phyloP scores from a whole-genome alignment of 1,140 invertebrate species.

The Tetramorium simillimum region DNA sequence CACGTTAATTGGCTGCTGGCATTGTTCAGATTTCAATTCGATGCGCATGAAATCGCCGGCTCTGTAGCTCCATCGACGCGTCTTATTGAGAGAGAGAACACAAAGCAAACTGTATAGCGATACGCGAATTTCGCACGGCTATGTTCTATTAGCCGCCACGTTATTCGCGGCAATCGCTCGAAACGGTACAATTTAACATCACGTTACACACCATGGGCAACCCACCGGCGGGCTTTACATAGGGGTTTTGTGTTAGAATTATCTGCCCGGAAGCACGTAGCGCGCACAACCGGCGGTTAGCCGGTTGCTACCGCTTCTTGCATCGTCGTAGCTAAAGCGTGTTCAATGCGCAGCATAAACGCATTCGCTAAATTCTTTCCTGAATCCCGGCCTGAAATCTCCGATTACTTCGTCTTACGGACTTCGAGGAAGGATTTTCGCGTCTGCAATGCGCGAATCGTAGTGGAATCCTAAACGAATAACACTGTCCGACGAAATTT shows the following conservation, averaged over 20 bases:
- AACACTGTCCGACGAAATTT: too few species aligned
- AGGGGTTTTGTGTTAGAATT: conserved; percentile 60
- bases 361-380: conserved; percentile 17
- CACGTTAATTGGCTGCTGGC: conserved; percentile 44
- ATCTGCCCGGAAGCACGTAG: conserved; percentile 56
- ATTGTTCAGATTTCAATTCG: conserved; percentile 56
- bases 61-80: conserved; percentile 55
- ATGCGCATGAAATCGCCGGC: conserved; percentile 52
- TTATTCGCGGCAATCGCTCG: conserved; percentile 60
- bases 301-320: conserved; percentile 31
- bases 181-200: conserved; percentile 62
- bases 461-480: not conserved
- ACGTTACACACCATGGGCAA: conserved; percentile 41
- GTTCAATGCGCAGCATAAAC: conserved; percentile 6
- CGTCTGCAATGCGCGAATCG: not conserved
- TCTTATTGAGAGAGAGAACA: conserved; percentile 52
- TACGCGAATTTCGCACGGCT: conserved; percentile 57
- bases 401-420: not conserved
- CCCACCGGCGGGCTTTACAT: conserved; percentile 35
- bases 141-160: conserved; percentile 59
- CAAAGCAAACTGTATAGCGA: conserved; percentile 54
- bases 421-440: too few species aligned
- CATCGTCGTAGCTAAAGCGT: not conserved
- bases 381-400: not conserved
- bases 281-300: conserved; percentile 36